A percentile compares a stretch with the other conserved stretches of the same genome.
phyloP scores from a whole-genome alignment of 2,888 invertebrate genomes.

The Morinoia aosen region DNA sequence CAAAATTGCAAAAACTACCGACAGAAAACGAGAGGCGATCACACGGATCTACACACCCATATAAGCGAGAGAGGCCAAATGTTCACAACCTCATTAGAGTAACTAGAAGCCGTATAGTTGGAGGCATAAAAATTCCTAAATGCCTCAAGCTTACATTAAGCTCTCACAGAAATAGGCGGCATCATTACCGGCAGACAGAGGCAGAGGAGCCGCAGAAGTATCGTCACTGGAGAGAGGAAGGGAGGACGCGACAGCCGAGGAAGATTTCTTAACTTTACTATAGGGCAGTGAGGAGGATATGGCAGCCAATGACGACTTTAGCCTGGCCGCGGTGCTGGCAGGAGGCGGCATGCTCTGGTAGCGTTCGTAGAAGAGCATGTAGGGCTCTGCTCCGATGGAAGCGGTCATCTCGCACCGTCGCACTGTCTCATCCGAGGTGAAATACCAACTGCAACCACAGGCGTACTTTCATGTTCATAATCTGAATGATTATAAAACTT shows the following conservation, averaged over 20 bases:
- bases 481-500: conserved; percentile 67
- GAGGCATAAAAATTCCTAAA: neutral
- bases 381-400: conserved; percentile 88
- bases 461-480: conserved; percentile 69
- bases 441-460: conserved; percentile 80
- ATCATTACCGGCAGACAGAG: neutral
- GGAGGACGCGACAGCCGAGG: neutral
- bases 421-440: conserved; percentile 88
- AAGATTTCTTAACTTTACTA: neutral
- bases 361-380: conserved; percentile 91
- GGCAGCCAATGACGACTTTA: neutral
- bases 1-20: neutral
- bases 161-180: neutral
- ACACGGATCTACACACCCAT: neutral
- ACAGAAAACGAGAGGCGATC: neutral
- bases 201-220: neutral
- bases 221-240: neutral
- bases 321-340: neutral
- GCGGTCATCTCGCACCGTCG: conserved; percentile 84
- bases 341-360: neutral
- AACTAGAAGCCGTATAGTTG: neutral
- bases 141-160: neutral
- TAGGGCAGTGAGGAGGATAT: neutral
- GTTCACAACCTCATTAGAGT: neutral
- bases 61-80: neutral